A percentile compares a stretch with the other conserved stretches of the same genome.
Conservation (phyloP, 1,140 invertebrate genomes). For the Orchesella cincta region DNA sequence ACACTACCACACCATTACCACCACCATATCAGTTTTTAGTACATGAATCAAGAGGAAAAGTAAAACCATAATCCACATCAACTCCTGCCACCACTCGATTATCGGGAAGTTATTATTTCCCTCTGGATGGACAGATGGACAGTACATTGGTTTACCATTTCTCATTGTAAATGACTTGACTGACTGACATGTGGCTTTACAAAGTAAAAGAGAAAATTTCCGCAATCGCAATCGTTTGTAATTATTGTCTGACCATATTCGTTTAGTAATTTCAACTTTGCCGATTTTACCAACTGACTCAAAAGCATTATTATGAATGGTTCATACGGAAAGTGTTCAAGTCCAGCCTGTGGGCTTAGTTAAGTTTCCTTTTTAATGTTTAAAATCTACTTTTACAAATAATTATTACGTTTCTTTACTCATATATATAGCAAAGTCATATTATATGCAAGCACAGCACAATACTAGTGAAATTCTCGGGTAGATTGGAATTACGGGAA, state of each 20-base stretch:
- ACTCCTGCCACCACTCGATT: neutral
- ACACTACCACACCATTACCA: neutral
- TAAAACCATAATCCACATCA: conserved; percentile 6
- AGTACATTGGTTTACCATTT: conserved; percentile 29
- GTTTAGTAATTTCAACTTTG: conserved; percentile 21
- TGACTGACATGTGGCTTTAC: conserved; percentile 8
- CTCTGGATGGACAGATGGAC: conserved; percentile 23
- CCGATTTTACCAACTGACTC: neutral
- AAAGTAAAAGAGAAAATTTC: neutral
- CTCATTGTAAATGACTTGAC: conserved; percentile 6
- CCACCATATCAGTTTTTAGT: neutral
- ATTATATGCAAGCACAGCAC: too few species aligned
- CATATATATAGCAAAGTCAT: too few species aligned
- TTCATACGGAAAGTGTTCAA: too few species aligned
- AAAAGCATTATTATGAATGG: neutral
- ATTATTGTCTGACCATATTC: conserved; percentile 7
- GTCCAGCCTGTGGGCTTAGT: too few species aligned
- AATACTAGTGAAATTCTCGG: too few species aligned
- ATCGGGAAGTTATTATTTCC: conserved; percentile 11
- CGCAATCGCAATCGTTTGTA: neutral
- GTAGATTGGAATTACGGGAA: neutral
- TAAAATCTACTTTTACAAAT: too few species aligned
- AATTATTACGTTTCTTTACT: too few species aligned
- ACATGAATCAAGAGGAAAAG: neutral
- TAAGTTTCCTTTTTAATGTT: too few species aligned